phyloP scores from a whole-genome alignment of 2,797 vertebrate species.

The Atherinosoma microstoma region DNA sequence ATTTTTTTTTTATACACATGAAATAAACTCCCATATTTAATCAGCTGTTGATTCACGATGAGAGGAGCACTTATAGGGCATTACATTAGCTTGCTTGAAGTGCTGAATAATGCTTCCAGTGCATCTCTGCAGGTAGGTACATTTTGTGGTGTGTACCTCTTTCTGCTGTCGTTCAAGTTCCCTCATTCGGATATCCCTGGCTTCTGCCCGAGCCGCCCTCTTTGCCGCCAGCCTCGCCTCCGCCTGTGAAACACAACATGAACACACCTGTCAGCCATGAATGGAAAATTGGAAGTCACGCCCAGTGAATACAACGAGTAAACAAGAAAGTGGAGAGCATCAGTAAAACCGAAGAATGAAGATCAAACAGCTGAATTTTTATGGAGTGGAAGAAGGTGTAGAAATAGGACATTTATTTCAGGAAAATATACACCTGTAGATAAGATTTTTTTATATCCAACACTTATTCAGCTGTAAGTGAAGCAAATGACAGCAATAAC shows the following conservation, averaged over 20 bases:
- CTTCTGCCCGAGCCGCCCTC: conserved; percentile 95
- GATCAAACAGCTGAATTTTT: not conserved
- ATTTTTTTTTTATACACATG: conserved; percentile 35
- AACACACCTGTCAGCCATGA: conserved; percentile 58
- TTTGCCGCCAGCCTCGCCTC: conserved; percentile 97
- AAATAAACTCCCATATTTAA: not conserved
- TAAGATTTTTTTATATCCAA: not conserved
- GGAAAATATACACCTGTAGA: not conserved
- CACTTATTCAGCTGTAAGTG: not conserved
- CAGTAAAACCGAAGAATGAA: not conserved
- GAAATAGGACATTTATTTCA: not conserved
- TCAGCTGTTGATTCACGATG: not conserved
- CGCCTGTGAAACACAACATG: conserved; percentile 83
- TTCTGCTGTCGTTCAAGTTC: conserved; percentile 97
- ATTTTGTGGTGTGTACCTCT: conserved; percentile 85
- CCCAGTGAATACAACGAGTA: conserved; percentile 14
- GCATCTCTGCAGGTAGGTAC: conserved; percentile 11
- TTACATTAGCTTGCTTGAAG: not conserved
- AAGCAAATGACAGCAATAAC: not conserved
- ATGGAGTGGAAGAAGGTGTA: not conserved
- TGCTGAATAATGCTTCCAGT: conserved; percentile 11
- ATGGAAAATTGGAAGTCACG: conserved; percentile 32
- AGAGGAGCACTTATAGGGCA: not conserved
- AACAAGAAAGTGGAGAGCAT: conserved; percentile 2
- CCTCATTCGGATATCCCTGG: conserved; percentile 97